A percentile compares a stretch with the other conserved stretches of the same genome.
phyloP scores from a whole-genome alignment of 92 coral and sea anemone species.

The Heliopora coerulea region DNA sequence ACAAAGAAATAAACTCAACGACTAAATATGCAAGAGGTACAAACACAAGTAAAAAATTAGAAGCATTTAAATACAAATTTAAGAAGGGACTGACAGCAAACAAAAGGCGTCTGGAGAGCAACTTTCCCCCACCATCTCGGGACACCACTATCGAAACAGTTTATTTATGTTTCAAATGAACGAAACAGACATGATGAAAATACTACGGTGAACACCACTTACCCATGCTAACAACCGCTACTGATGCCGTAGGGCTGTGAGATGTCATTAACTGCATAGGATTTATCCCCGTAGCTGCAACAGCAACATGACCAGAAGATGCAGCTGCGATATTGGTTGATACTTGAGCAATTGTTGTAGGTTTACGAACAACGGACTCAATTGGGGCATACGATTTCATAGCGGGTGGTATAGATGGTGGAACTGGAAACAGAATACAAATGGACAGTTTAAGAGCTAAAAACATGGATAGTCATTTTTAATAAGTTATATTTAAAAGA shows the following conservation, averaged over 20 bases:
- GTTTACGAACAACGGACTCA: constrained; percentile 51
- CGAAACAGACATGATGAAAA: background rate
- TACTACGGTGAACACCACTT: background rate
- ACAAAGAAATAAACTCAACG: too few relatives aligned
- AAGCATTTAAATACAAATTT: too few relatives aligned
- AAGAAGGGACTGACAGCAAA: too few relatives aligned
- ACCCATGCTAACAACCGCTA: constrained; percentile 42
- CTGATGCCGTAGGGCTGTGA: constrained; percentile 29
- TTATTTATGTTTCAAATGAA: too few relatives aligned
- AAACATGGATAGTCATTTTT: too few relatives aligned
- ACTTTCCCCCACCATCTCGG: too few relatives aligned
- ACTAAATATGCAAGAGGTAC: too few relatives aligned
- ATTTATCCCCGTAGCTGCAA: constrained; percentile 33
- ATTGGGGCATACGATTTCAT: constrained; percentile 41
- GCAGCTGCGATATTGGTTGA: background rate
- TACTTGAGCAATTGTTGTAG: constrained; percentile 50
- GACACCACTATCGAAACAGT: too few relatives aligned
- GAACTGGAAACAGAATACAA: background rate
- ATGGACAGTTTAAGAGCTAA: background rate
- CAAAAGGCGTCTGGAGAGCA: too few relatives aligned
- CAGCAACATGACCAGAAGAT: constrained; percentile 48
- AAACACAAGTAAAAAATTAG: too few relatives aligned
- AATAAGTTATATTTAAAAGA: too few relatives aligned
- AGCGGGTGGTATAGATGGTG: constrained; percentile 12
- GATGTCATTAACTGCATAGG: constrained; percentile 37